Base-by-base conservation (phyloP, 1,140 invertebrate species). In the Polypedilum vanderplanki region DNA sequence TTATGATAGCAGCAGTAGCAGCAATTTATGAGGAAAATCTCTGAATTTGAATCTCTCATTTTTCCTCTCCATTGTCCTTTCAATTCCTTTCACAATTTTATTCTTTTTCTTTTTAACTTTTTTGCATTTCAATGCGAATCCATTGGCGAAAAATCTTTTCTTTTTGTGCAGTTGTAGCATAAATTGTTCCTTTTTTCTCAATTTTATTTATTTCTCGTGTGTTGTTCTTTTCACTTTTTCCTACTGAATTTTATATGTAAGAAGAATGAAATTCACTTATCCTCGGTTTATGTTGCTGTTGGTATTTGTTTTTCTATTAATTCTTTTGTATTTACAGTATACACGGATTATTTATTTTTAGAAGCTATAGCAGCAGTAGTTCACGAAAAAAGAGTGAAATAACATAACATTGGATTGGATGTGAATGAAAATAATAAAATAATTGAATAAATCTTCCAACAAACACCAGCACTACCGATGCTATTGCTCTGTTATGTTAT, bases 241-340 rank as follows among this genome's bases (percentile, higher is more conserved):
- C n/a, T n/a, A n/a, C 12, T 12, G 12, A n/a, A n/a, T n/a, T n/a
- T n/a, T n/a, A n/a, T n/a, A n/a, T 12, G n/a, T 57, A 57, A 57
- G 46, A 57, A 57, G 46, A 57, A 57, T 33, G n/a, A 57, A 57
- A 12, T 57, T 57, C 46, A 57, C 46, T 57, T 57, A 57, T 57
- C 46, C 46, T n/a, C n/a, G 46, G 46, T 57, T 57, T 57, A 57
- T 57, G 46, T 57, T 57, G 46, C n/a, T 57, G 46, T 57, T n/a
- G n/a, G n/a, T n/a, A n/a, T n/a, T 57, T 57, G 46, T 57, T n/a
- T 57, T 57, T 57, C 46, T 57, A 57, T 57, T 57, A 57, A 57
- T 57, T 57, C 46, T 57, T 57, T 57, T 15, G 46, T 57, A 57
- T 57, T 57, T 57, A 57, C 46, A 57, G 46, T 12, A n/a, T n/a